Conservation (phyloP, 2,113 vertebrate species). For the Lutjanus erythropterus region DNA sequence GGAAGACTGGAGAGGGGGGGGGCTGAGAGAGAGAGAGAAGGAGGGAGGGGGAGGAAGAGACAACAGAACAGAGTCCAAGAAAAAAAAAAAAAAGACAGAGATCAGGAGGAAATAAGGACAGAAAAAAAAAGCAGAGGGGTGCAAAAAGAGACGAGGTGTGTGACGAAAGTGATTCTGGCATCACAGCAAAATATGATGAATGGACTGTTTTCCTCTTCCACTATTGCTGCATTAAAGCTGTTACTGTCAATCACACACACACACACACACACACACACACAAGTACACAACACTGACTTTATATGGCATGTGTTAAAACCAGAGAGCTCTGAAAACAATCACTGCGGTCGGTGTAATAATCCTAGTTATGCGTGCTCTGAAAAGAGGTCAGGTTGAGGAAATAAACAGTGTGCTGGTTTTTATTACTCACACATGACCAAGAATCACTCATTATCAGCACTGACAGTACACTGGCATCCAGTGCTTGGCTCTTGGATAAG, state of each 20-base stretch:
- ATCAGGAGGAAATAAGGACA: background rate
- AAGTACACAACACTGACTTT: background rate
- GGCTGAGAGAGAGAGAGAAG: slow-evolving; percentile 17
- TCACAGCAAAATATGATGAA: slow-evolving; percentile 39
- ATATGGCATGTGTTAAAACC: slow-evolving; percentile 45
- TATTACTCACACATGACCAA: slow-evolving; percentile 72
- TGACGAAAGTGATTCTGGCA: slow-evolving; percentile 37
- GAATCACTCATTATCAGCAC: slow-evolving; percentile 54
- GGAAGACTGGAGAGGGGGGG: slow-evolving; percentile 51
- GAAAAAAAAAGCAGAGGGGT: background rate
- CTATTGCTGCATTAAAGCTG: slow-evolving; percentile 6
- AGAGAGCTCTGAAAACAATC: slow-evolving; percentile 48
- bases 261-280: slow-evolving; percentile 3
- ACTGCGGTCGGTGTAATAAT: slow-evolving; percentile 51
- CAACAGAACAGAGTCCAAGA: slow-evolving; percentile 5
- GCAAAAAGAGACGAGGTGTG: slow-evolving; percentile 12
- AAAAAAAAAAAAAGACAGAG: background rate
- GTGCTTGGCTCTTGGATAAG: background rate
- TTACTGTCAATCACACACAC: slow-evolving; percentile 20
- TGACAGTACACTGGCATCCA: slow-evolving; percentile 31
- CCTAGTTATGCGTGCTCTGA: slow-evolving; percentile 48
- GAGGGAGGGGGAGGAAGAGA: background rate
- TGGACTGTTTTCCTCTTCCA: slow-evolving; percentile 1
- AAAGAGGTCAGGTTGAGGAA: slow-evolving; percentile 67
- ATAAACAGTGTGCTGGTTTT: slow-evolving; percentile 65